phyloP scores from a whole-genome alignment of 2,888 invertebrate species.

The Phyllotreta cruciferae region DNA sequence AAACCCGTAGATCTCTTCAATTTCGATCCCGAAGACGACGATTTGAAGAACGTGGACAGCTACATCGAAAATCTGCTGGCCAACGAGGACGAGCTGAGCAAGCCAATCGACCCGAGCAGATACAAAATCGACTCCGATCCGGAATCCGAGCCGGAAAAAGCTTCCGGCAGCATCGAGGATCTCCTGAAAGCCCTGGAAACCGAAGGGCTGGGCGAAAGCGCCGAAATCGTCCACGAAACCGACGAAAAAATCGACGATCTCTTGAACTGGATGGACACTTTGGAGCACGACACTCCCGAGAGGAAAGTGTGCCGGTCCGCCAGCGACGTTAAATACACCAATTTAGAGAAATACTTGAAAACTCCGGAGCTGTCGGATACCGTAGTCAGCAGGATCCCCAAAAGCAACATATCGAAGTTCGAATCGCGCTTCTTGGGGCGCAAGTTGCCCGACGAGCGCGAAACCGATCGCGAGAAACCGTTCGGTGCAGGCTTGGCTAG shows the following conservation, averaged over 20 bases:
- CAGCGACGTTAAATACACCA: slow-evolving; percentile 58
- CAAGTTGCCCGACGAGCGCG: slow-evolving; percentile 41
- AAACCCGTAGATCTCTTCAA: slow-evolving; percentile 50
- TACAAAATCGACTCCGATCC: slow-evolving; percentile 39
- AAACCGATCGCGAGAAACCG: slow-evolving; percentile 39
- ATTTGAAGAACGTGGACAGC: slow-evolving; percentile 56
- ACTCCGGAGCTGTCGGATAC: slow-evolving; percentile 50
- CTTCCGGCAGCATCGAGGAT: slow-evolving; percentile 59
- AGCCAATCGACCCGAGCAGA: slow-evolving; percentile 54
- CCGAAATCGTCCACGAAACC: slow-evolving; percentile 36
- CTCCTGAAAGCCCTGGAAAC: slow-evolving; percentile 57
- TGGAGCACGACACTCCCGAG: slow-evolving; percentile 55
- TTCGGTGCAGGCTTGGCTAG: slow-evolving; percentile 51
- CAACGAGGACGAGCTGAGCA: slow-evolving; percentile 57
- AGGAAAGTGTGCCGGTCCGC: slow-evolving; percentile 53
- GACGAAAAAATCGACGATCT: slow-evolving; percentile 59
- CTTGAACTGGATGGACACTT: slow-evolving; percentile 58
- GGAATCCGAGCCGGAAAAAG: slow-evolving; percentile 43
- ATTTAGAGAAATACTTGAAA: slow-evolving; percentile 56
- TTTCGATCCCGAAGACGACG: slow-evolving; percentile 59
- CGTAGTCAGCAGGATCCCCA: slow-evolving; percentile 56
- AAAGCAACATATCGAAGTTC: slow-evolving; percentile 57
- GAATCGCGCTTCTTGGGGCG: slow-evolving; percentile 56
- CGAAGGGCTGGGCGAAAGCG: slow-evolving; percentile 48
- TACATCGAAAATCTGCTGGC: slow-evolving; percentile 58